Base-by-base conservation (phyloP, 1,140 invertebrate species). In the Hirudo medicinalis region DNA sequence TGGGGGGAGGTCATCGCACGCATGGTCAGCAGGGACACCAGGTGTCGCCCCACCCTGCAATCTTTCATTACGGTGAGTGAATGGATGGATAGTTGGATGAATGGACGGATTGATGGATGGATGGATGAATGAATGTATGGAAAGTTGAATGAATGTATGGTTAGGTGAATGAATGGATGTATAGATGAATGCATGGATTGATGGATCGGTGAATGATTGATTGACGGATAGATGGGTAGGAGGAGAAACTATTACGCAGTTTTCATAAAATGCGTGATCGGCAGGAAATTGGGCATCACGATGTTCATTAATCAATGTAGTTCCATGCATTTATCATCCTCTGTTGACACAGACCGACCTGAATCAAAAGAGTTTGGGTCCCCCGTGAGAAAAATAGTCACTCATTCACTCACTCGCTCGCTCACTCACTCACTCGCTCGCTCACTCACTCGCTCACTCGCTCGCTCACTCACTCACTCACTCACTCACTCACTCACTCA, bases 1-100 rank as follows among this genome's bases (percentile, higher is more conserved):
- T 84, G 96, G 27, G 91, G 92, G 78, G 92, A 96, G 81, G 90
- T 90, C 0, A 88, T 92, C 0, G 87, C 89, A 40, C 86, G 90
- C 74, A 86, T 95, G 73, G 84, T 94, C 43, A 89, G 88, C 73
- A 87, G 87, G 72, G 91, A 94, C 77, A 86, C 89, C 0, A 86
- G 88, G 72, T 87, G 89, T 73, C 83, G 93, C 75, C 92, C 92
- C 2, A 91, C 88, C 19, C 89, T 91, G 27, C 91, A 94, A 80
- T 84, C 92, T 67, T 85, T 95, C 71, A 88, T 90, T 17, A 85
- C 92, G 88, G 92, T 95, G 85, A 86, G 84, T 32, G 54, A n/a
- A 57, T 57, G 25, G 20, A n/a, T 57, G 54, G 5, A 9, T 57
- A 9, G 5, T 3, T 57, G 54, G 5, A 4, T 57, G 54, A n/a